Evolutionary conservation across 2,888 invertebrate genomes (phyloP).

Genomic region (Hecatera dysodea): DNA sequence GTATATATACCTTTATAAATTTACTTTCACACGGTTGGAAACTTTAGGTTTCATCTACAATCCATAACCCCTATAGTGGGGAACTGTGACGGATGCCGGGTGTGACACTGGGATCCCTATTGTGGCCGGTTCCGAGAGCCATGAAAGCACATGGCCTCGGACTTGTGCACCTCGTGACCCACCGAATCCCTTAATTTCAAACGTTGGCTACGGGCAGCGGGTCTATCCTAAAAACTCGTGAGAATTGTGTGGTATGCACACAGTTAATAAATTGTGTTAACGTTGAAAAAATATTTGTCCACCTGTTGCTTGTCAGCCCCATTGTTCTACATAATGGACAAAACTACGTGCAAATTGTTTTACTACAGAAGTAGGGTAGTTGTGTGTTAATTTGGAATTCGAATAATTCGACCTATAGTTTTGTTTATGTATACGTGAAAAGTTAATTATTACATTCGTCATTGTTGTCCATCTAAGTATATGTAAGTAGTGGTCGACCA

Average conservation of each 20-base stretch:
- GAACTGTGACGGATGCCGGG: too few species aligned
- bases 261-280: conserved; percentile 65
- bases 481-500: too few species aligned
- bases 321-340: conserved; percentile 26
- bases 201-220: neutral
- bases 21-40: too few species aligned
- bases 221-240: conserved; percentile 3
- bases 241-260: conserved; percentile 10
- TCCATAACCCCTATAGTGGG: too few species aligned
- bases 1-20: too few species aligned
- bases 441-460: too few species aligned
- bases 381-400: conserved; percentile 28
- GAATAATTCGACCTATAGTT: neutral
- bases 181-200: neutral
- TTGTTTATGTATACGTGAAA: neutral
- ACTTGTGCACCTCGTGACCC: too few species aligned
- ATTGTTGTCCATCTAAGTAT: too few species aligned
- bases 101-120: too few species aligned
- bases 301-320: conserved; percentile 64
- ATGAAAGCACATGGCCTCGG: too few species aligned
- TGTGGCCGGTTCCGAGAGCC: too few species aligned
- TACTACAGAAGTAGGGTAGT: conserved; percentile 9
- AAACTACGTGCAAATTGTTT: conserved; percentile 44
- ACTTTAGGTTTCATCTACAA: too few species aligned
- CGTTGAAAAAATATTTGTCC: conserved; percentile 65